Evolutionary conservation across 2,113 vertebrate species (phyloP).

Genomic region (Pipa parva): DNA sequence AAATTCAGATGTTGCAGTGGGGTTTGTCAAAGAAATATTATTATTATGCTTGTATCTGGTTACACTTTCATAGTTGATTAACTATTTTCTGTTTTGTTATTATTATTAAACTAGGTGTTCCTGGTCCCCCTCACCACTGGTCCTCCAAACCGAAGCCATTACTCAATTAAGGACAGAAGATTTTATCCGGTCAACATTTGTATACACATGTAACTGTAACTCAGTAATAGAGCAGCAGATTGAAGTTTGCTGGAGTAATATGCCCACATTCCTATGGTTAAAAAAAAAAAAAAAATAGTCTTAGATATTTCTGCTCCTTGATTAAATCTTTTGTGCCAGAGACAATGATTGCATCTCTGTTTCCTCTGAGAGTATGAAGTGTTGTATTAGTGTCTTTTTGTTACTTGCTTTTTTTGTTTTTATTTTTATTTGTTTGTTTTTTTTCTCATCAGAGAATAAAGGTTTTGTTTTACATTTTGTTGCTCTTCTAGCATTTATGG

Average conservation of each 20-base stretch:
- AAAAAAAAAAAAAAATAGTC: too few species aligned
- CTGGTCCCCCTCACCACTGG: background rate
- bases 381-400: background rate
- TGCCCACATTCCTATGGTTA: constrained; percentile 26
- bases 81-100: background rate
- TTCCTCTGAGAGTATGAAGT: background rate
- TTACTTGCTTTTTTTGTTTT: background rate
- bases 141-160: constrained; percentile 26
- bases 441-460: constrained; percentile 17
- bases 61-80: too few species aligned
- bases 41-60: too few species aligned
- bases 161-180: constrained; percentile 17
- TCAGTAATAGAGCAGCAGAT: constrained; percentile 11
- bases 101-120: constrained; percentile 36
- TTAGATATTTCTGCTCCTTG: background rate
- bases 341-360: background rate
- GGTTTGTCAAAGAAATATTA: too few species aligned
- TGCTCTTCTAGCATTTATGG: too few species aligned
- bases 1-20: too few species aligned
- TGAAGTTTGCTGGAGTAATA: background rate
- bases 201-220: background rate
- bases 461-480: constrained; percentile 32
- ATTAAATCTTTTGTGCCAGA: background rate
- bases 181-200: background rate
- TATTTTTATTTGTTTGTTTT: constrained; percentile 10